Evolutionary conservation across 1,140 invertebrate genomes (phyloP).

Genomic region (Heliconius congener): DNA sequence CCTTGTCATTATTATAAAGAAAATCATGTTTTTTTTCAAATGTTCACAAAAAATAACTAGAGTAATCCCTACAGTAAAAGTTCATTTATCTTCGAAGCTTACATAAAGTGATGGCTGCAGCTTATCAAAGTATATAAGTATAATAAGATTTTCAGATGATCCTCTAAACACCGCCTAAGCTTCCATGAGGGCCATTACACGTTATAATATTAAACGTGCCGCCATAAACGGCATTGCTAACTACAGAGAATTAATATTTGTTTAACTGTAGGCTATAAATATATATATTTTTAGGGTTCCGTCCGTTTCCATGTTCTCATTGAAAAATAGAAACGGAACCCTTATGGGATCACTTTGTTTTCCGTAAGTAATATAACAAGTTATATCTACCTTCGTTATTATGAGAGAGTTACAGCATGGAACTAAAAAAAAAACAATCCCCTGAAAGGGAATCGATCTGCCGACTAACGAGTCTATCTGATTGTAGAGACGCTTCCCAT

Average conservation of each 20-base stretch:
- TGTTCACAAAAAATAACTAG: background rate
- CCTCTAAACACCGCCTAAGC: background rate
- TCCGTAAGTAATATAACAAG: too few species aligned
- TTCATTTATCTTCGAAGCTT: background rate
- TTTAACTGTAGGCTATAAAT: background rate
- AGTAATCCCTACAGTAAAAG: background rate
- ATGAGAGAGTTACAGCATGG: too few species aligned
- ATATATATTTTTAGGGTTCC: too few species aligned
- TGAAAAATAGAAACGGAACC: too few species aligned
- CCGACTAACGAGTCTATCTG: background rate
- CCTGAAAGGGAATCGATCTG: too few species aligned
- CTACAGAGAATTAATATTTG: background rate
- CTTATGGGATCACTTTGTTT: too few species aligned
- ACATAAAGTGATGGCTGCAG: background rate
- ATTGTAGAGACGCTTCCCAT: background rate
- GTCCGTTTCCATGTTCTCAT: too few species aligned
- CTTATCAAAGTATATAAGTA: background rate
- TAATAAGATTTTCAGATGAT: background rate
- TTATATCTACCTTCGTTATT: too few species aligned
- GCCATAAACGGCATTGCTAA: background rate
- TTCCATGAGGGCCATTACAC: background rate
- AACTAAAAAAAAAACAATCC: too few species aligned
- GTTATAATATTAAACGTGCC: background rate
- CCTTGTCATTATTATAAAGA: too few species aligned
- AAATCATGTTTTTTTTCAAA: background rate